Conservation (phyloP, 2,113 vertebrate genomes). For the Lepus timidus region DNA sequence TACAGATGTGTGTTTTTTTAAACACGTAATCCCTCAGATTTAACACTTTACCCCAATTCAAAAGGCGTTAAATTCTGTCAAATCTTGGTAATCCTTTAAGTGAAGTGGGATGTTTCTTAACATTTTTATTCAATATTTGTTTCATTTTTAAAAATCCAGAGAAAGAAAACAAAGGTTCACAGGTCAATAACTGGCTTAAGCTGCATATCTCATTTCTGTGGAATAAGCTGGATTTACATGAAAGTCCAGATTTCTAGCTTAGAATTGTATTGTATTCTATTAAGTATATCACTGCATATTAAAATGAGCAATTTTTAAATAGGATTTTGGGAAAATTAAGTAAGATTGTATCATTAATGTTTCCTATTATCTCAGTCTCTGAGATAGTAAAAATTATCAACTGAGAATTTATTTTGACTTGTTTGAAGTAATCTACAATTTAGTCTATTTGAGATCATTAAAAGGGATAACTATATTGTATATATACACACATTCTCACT, state of each 20-base stretch:
- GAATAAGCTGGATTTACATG: constrained; percentile 63
- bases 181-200: constrained; percentile 61
- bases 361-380: not conserved
- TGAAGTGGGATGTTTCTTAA: constrained; percentile 9
- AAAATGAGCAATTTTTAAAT: constrained; percentile 57
- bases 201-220: constrained; percentile 5
- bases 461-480: not conserved
- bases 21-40: not conserved
- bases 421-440: constrained; percentile 17
- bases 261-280: constrained; percentile 21
- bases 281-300: not conserved
- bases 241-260: constrained; percentile 30
- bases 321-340: not conserved
- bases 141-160: constrained; percentile 55
- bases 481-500: no score
- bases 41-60: constrained; percentile 23
- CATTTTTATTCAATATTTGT: constrained; percentile 39
- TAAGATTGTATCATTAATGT: not conserved
- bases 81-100: constrained; percentile 34
- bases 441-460: not conserved
- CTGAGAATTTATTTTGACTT: constrained; percentile 30
- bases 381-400: not conserved
- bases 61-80: constrained; percentile 48
- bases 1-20: not conserved
- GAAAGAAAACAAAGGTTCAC: constrained; percentile 20